Percentiles rank a stretch among this genome's conserved stretches.
Evolutionary conservation across 2,113 vertebrate species (phyloP).

Genomic region (Grantiella picta): DNA sequence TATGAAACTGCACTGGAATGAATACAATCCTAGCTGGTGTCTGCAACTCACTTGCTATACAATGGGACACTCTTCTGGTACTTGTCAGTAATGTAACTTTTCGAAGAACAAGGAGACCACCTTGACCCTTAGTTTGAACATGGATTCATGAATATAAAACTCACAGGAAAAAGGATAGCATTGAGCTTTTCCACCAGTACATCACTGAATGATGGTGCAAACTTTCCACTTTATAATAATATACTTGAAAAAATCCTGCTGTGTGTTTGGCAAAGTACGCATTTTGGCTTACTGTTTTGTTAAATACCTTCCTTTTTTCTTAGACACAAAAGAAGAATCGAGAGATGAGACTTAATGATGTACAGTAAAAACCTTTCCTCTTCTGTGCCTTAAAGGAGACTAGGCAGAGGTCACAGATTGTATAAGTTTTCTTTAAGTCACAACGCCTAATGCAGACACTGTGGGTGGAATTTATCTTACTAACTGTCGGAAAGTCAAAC

Average conservation of each 20-base stretch:
- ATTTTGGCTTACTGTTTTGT: background rate
- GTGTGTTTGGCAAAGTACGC: background rate
- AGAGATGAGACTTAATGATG: background rate
- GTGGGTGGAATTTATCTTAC: background rate
- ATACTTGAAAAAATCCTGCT: background rate
- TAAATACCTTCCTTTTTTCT: background rate
- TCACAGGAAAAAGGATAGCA: background rate
- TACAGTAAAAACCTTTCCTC: background rate
- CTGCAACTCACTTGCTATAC: background rate
- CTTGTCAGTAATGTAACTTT: constrained; percentile 12
- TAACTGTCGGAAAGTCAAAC: background rate
- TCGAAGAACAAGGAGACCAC: background rate
- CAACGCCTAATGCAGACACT: background rate
- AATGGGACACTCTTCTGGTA: constrained; percentile 37
- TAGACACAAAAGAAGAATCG: background rate
- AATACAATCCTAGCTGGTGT: background rate
- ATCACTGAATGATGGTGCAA: background rate
- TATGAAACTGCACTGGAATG: background rate
- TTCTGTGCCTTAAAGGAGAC: background rate
- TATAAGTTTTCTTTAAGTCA: background rate
- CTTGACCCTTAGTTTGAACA: background rate
- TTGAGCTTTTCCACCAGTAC: background rate
- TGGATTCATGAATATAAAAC: background rate
- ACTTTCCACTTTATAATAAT: background rate
- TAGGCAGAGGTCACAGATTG: background rate